Base-by-base conservation (phyloP, 2,888 invertebrate species). In the Drosophila macrospina region DNA sequence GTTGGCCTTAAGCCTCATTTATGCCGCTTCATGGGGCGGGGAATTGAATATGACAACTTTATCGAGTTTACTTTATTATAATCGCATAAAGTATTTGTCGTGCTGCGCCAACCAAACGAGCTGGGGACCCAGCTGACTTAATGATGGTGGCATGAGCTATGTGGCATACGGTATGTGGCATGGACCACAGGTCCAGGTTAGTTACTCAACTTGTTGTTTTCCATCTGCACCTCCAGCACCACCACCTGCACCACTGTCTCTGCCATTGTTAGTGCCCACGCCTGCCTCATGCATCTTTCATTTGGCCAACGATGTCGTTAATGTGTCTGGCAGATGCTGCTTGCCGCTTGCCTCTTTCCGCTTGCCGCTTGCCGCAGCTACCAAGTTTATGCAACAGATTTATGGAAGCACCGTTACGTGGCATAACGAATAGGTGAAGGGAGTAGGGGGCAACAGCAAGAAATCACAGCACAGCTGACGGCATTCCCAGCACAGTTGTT, bases 61-160 rank as follows among this genome's bases (percentile, higher is more conserved):
- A 84, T 89, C 68, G 88, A 85, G 76, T 86, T 73, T 64, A 86
- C 86, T 89, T 88, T 88, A 88, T 88, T 84, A 89, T 89, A 86
- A 82, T 82, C 82, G 73, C 88, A 82, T 88, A 89, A 85, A 87
- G 75, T 81, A 89, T 75, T 70, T 70, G 74, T 65, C 80, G 67
- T 72, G 77, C 77, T 68, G 69, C 52, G 67, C 57, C 56, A 30
- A 20, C 45, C 45, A 52, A 77, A 68, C 62, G 73, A 84, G 85
- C 59, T 16, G 37, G 37, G 44, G 34, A 24, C 44, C 8, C 51
- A 6, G 6, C 36, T 24, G 13, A 7, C 36, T 36, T 32, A 8
- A 28, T 57, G 44, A 54, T 68, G 61, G 48, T 10, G 54, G 24
- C 39, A 59, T 55, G 44, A 11, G 41, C 15, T 15, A 13, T 24